Base-by-base conservation (phyloP, 2,797 vertebrate species). In the Pipistrellus pipistrellus region DNA sequence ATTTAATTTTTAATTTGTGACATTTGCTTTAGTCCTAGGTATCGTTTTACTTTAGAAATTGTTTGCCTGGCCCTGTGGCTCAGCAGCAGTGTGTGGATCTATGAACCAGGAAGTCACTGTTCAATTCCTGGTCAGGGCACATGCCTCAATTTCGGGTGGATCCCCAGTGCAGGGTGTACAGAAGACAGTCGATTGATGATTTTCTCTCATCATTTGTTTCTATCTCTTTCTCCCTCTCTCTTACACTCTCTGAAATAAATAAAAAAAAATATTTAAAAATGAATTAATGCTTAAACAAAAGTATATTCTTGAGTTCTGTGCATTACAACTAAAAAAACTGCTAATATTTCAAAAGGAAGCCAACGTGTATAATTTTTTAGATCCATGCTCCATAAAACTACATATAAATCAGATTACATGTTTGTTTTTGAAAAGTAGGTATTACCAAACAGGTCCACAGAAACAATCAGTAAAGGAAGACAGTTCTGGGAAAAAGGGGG, bases 31-130 rank as follows among this genome's bases (percentile, higher is more conserved):
- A 73, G 25, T 21, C n/a, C 51, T 30, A 73, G 30, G 0, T 53
- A 53, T 72, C 8, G 69, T 76, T 94, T 83, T 88, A 48, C 72
- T 82, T 73, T 81, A 93, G 13, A 73, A 66, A 93, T 35, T 35
- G 8, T 51, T 83, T 55, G 8, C 27, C 27, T 62, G 57, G 25
- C 57, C 27, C 25, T 13, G 57, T 6, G 57, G 25, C 57, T 27
- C 57, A 59, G 57, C 6, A 27, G 57, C 57, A 30, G 57, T 27
- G 25, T 62, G 5, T 62, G 25, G 6, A 14, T 13, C 59, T 30
- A 30, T 30, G 59, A 62, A 62, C 25, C 25, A 30, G 11, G 27
- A 62, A 30, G 27, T 14, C 59, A 30, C 2, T 2, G 27, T 62
- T 62, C 6, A 12, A 62, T 62, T 14, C 12, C 27, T 13, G 27